phyloP scores from a whole-genome alignment of 2,888 invertebrate genomes.

The Lasioglossum calceatum region DNA sequence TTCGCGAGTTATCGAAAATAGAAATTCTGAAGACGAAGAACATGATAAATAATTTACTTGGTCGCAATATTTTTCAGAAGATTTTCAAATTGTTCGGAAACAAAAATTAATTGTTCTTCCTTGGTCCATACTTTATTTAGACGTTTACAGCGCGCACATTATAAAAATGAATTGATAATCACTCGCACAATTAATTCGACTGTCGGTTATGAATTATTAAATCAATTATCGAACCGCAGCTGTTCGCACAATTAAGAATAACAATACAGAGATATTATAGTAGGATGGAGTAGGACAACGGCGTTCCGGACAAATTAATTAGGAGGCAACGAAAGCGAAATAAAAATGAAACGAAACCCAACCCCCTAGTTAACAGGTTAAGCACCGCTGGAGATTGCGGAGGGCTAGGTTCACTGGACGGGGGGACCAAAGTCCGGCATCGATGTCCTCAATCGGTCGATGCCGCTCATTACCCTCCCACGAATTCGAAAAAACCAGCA shows the following conservation, averaged over 20 bases:
- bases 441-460: slow-evolving; percentile 22
- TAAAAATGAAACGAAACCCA: background rate
- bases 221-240: background rate
- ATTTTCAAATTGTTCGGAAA: background rate
- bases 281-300: background rate
- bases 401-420: background rate
- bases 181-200: background rate
- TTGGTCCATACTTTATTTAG: background rate
- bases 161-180: background rate
- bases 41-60: background rate
- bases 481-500: slow-evolving; percentile 13
- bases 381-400: background rate
- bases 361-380: background rate
- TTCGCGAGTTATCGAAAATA: background rate
- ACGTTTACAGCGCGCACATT: background rate
- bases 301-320: background rate
- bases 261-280: background rate
- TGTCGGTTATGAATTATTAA: background rate
- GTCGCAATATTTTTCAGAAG: background rate
- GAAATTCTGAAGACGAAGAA: background rate
- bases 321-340: background rate
- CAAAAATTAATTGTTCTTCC: background rate
- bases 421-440: background rate
- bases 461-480: slow-evolving; percentile 43
- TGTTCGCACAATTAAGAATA: background rate